Conservation (phyloP, 2,113 vertebrate species). For the Spea bombifrons region DNA sequence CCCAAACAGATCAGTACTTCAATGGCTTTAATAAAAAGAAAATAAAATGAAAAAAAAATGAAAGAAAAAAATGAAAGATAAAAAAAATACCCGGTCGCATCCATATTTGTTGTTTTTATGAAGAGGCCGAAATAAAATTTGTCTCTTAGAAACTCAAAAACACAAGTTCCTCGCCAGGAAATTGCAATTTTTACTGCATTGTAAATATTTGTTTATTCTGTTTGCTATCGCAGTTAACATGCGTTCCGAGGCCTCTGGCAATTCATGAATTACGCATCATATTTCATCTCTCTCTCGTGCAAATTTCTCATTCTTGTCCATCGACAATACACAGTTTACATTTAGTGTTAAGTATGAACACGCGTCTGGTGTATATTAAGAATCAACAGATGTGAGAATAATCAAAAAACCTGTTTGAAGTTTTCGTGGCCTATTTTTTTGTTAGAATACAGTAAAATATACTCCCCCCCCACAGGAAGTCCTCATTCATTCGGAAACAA, state of each 20-base stretch:
- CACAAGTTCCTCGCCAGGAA: not conserved
- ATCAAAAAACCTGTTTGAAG: too few relatives aligned
- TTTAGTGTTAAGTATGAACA: not conserved
- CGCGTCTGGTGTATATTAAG: not conserved
- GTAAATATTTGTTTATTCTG: not conserved
- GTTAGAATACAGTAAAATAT: too few relatives aligned
- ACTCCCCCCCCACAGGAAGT: too few relatives aligned
- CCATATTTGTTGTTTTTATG: too few relatives aligned
- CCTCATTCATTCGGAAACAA: slow-evolving; percentile 7
- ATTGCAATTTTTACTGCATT: not conserved
- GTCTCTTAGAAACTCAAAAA: too few relatives aligned
- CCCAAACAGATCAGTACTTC: too few relatives aligned
- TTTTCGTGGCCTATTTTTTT: too few relatives aligned
- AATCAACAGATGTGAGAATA: not conserved
- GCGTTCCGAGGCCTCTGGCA: not conserved
- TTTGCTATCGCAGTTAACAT: not conserved
- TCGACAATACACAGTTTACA: not conserved
- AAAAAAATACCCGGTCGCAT: too few relatives aligned
- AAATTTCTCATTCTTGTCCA: not conserved
- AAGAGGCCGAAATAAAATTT: too few relatives aligned
- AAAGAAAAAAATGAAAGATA: too few relatives aligned
- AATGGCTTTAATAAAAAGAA: too few relatives aligned
- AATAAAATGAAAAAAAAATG: too few relatives aligned
- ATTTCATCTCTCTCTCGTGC: not conserved
- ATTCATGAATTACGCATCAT: slow-evolving; percentile 12